Conservation (phyloP, 2,888 invertebrate genomes). For the Trichopria drosophilae region DNA sequence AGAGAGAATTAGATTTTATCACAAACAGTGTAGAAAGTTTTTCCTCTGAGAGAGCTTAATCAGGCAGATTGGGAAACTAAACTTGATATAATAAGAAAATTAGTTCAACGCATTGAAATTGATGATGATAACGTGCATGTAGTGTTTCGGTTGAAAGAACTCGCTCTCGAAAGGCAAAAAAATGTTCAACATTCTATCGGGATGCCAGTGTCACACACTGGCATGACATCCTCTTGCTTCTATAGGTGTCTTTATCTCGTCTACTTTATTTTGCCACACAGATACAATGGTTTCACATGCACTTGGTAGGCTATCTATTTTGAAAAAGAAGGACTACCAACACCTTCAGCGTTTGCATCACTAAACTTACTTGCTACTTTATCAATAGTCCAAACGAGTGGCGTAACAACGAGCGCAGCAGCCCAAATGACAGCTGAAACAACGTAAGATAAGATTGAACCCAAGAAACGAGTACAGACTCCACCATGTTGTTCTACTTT, state of each 20-base stretch:
- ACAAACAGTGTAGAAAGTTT: slow-evolving; percentile 9
- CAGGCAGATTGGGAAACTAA: slow-evolving; percentile 13
- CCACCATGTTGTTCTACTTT: too few relatives aligned
- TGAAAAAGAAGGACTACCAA: too few relatives aligned
- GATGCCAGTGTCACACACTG: too few relatives aligned
- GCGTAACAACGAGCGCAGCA: slow-evolving; percentile 2
- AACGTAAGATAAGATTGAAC: slow-evolving; percentile 4
- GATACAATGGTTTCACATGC: too few relatives aligned
- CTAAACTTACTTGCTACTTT: slow-evolving; percentile 7
- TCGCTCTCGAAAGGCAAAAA: slow-evolving; percentile 4
- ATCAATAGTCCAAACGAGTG: slow-evolving; percentile 2
- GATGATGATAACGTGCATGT: slow-evolving; percentile 4
- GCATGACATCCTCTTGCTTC: too few relatives aligned
- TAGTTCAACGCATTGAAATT: slow-evolving; percentile 14
- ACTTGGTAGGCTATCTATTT: too few relatives aligned
- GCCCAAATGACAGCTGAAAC: slow-evolving; percentile 3
- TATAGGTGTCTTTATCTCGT: too few relatives aligned
- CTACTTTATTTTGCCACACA: too few relatives aligned
- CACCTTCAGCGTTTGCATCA: too few relatives aligned
- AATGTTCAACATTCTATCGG: slow-evolving; percentile 6
- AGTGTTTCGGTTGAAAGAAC: slow-evolving; percentile 6
- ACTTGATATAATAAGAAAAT: slow-evolving; percentile 17
- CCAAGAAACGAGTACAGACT: too few relatives aligned
- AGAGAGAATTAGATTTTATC: too few relatives aligned
- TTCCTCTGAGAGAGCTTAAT: slow-evolving; percentile 13